Percentiles rank a stretch among this genome's conserved stretches.
phyloP scores from a whole-genome alignment of 2,113 vertebrate genomes.

The Sinocyclocheilus anophthalmus region DNA sequence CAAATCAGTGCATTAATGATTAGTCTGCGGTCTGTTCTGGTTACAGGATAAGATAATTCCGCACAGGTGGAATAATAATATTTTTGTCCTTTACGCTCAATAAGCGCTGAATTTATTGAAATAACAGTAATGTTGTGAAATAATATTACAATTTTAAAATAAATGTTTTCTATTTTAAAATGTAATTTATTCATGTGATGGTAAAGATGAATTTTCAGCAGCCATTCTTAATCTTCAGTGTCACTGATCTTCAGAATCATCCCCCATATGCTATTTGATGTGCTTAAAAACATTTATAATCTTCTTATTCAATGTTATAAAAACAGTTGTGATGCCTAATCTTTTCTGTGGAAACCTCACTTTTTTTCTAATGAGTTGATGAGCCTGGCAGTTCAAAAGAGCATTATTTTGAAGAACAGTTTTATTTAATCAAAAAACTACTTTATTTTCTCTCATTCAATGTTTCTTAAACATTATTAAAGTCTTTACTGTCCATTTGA shows the following conservation, averaged over 20 bases:
- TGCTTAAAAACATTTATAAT: not conserved
- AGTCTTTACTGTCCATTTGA: no score
- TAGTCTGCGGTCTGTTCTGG: not conserved
- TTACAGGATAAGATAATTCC: not conserved
- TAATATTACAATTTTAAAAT: not conserved
- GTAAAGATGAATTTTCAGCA: not conserved
- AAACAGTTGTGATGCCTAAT: not conserved
- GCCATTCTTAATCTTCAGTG: not conserved
- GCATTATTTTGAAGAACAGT: no score
- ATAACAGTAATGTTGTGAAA: not conserved
- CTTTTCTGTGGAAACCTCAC: not conserved
- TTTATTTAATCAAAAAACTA: no score
- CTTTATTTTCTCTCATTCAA: no score
- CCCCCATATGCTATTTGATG: not conserved
- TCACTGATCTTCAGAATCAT: not conserved
- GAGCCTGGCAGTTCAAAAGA: not conserved
- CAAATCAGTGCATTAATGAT: constrained; percentile 2
- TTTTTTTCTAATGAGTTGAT: not conserved
- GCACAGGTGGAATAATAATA: not conserved
- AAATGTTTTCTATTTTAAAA: no score
- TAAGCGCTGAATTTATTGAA: not conserved
- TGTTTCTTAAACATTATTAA: no score
- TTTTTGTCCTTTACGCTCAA: no score
- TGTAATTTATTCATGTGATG: not conserved
- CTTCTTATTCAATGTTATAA: not conserved